Evolutionary conservation across 2,888 invertebrate species (phyloP), one percentile per base, ranked within the genome.

Genomic region (Lasius fuliginosus): DNA sequence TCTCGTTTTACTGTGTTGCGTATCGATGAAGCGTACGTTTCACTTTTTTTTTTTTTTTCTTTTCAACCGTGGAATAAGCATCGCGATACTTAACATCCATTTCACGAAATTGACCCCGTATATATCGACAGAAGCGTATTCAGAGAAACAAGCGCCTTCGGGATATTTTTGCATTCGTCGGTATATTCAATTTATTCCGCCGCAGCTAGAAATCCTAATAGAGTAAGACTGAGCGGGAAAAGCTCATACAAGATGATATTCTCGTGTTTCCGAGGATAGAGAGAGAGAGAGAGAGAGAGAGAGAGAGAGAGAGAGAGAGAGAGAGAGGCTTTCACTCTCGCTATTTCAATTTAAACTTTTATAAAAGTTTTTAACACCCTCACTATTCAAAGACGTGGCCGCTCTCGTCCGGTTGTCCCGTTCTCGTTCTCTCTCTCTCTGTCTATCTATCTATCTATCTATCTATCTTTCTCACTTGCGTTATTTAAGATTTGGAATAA

Each of bases 301-400:
- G n/a, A n/a, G n/a, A n/a, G n/a, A 58, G 53, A 69, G 30, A 42
- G 27, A 53, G 27, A 69, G 53, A 71, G 27, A 33, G 65, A 27
- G 1, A 33, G 23, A 23, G 23, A 27, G 27, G 11, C n/a, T 62
- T 15, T 64, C 53, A 40, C 46, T 23, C 56, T 58, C 33, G 33
- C 71, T 18, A 69, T 79, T 71, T 79, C 71, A 69, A 79, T 79
- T 71, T 79, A 27, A 79, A 79, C 79, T 79, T 79, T 71, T 71
- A 71, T 71, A 60, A 79, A 53, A 79, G 36, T 46, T 62, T 60
- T 79, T 71, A 69, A 62, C 23, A 30, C 46, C 8, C 12, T 46
- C 9, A 15, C 67, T 12, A 18, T 18, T 15, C 46, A 23, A 18
- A n/a, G 12, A 36, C 30, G 46, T n/a, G 53, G 53, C 40, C 65